phyloP scores from a whole-genome alignment of 2,888 invertebrate species.

The Carpatolechia fugitivella region DNA sequence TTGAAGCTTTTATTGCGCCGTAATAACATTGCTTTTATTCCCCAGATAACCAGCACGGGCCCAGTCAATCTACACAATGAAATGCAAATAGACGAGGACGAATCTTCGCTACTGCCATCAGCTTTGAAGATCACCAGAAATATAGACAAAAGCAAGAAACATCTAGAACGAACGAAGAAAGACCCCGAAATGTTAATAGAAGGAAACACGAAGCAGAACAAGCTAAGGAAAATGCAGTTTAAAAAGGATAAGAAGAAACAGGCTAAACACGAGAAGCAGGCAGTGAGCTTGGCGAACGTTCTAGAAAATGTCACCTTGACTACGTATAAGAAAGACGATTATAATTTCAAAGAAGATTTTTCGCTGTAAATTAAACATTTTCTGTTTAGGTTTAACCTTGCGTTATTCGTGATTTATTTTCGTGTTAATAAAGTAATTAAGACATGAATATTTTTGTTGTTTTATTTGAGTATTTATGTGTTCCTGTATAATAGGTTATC shows the following conservation, averaged over 20 bases:
- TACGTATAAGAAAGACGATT: slow-evolving; percentile 70
- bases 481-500: too few species aligned
- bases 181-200: slow-evolving; percentile 85
- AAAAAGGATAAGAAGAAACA: slow-evolving; percentile 82
- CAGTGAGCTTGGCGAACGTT: slow-evolving; percentile 81
- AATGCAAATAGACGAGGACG: slow-evolving; percentile 79
- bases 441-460: not conserved
- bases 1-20: too few species aligned
- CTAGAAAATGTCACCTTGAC: slow-evolving; percentile 80
- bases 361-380: slow-evolving; percentile 34
- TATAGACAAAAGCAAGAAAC: slow-evolving; percentile 54
- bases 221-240: slow-evolving; percentile 74
- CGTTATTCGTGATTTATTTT: not conserved
- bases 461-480: not conserved
- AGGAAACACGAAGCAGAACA: slow-evolving; percentile 80
- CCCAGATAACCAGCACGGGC: slow-evolving; percentile 81
- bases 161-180: slow-evolving; percentile 57
- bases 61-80: slow-evolving; percentile 74
- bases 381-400: slow-evolving; percentile 5
- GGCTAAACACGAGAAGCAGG: slow-evolving; percentile 78
- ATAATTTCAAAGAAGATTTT: slow-evolving; percentile 82
- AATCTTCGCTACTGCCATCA: slow-evolving; percentile 58
- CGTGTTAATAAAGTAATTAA: not conserved
- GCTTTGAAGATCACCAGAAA: slow-evolving; percentile 60
- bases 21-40: too few species aligned